These are phyloP conservation scores for Hirtodrosophila trivittata DNA, from an alignment of 2,888 invertebrate species.

Conservation along the genomic window DNA sequence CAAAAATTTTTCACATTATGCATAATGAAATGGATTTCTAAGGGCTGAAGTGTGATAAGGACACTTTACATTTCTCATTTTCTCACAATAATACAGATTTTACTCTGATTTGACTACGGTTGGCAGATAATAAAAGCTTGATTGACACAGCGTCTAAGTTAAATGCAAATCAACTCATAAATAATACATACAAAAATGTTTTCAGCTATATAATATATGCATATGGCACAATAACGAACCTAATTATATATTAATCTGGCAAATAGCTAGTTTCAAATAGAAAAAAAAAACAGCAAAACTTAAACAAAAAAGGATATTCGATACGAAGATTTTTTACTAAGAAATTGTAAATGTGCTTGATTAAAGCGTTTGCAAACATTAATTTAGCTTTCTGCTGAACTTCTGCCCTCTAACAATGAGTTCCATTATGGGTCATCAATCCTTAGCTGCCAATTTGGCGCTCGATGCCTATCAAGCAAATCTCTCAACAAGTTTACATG, in stretches of 20 bases:
- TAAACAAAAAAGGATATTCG: too few relatives aligned
- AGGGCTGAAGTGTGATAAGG: conserved; percentile 42
- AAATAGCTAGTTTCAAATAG: too few relatives aligned
- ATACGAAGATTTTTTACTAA: too few relatives aligned
- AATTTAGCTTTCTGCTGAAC: background rate
- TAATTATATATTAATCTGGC: too few relatives aligned
- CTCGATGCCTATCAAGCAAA: conserved; percentile 12
- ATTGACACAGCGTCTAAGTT: conserved; percentile 5
- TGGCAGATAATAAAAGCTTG: conserved; percentile 22
- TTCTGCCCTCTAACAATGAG: too few relatives aligned
- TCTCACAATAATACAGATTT: conserved; percentile 15
- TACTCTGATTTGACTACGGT: conserved; percentile 24
- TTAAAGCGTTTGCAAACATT: too few relatives aligned
- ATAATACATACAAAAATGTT: conserved; percentile 1
- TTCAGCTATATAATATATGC: too few relatives aligned
- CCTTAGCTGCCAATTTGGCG: conserved; percentile 10
- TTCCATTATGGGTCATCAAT: conserved; percentile 10
- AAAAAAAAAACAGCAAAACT: too few relatives aligned
- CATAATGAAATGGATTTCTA: conserved; percentile 67
- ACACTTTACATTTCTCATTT: conserved; percentile 49
- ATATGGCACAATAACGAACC: too few relatives aligned
- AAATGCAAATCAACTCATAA: conserved; percentile 37
- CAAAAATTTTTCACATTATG: conserved; percentile 57
- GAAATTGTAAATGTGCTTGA: too few relatives aligned
- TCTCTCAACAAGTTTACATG: conserved; percentile 31